Base-by-base conservation (phyloP, 2,113 vertebrate species). In the Pterocles gutturalis region DNA sequence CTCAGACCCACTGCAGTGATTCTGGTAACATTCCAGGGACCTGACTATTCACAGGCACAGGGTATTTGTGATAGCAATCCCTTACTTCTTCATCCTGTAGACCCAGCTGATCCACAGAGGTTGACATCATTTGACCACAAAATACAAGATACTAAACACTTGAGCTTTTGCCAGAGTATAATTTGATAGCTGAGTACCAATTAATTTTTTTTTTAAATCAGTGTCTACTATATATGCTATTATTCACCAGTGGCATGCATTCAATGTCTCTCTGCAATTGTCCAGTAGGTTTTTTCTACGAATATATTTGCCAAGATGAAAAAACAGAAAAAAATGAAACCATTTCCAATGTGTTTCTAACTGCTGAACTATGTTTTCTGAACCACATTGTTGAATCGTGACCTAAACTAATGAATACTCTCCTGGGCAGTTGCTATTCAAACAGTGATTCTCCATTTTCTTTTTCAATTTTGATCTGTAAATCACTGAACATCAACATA, bases 71-170 rank as follows among this genome's bases (percentile, higher is more conserved):
- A 91, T 33, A 92, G 73, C 77, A 81, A 94, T 48, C 48, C 65
- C 76, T 92, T 48, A 38, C 77, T 89, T 88, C 85, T 89, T 78
- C 77, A 54, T 82, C 33, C 53, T 85, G 38, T 24, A 62, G 58
- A 69, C 55, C 58, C 81, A 87, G 65, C 43, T 61, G 29, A 24
- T 57, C 95, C 89, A 84, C 48, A 69, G 86, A 78, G 86, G 53
- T 86, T 95, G 88, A 97, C 90, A 79, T 95, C 92, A 94, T 93
- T 92, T 84, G 53, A 96, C 86, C 96, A 90, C 83, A 93, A 64
- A 95, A 80, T 84, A 51, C 7, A 77, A 92, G 62, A 89, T 12
- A 64, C 33, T 81, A 94, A 87, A 61, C 69, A 57, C 72, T 92
- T 45, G 17, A 61, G 49, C 4, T 83, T 90, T 87, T 91, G 72